Percentiles rank a stretch among this genome's conserved stretches.
These are phyloP conservation scores for Gymnoscelis rufifasciata DNA, from an alignment of 2,888 invertebrate species.

Conservation along the genomic window DNA sequence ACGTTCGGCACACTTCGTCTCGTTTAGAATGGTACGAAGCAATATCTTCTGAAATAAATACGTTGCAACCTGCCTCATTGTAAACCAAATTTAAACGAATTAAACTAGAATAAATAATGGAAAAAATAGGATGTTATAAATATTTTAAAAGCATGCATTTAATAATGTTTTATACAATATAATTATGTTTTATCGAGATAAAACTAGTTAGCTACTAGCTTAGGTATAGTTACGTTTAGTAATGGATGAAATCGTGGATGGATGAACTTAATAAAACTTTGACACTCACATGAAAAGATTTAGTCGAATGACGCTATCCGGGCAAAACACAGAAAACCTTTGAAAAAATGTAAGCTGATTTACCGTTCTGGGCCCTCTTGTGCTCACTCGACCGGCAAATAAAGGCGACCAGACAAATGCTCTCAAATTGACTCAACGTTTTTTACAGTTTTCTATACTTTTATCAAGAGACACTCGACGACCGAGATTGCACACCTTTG, in stretches of 20 bases:
- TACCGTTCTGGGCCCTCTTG: constrained; percentile 65
- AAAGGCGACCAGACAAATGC: constrained; percentile 77
- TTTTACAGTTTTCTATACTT: constrained; percentile 69
- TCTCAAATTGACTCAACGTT: constrained; percentile 75
- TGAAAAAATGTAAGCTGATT: constrained; percentile 77
- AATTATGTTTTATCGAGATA: too few species aligned
- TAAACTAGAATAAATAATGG: not conserved
- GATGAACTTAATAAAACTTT: too few species aligned
- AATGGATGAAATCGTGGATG: constrained; percentile 16
- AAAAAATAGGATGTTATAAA: not conserved
- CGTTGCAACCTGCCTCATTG: not conserved
- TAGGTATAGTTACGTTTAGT: constrained; percentile 15
- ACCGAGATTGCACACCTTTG: constrained; percentile 32
- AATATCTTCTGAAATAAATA: constrained; percentile 14
- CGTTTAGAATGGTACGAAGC: constrained; percentile 37
- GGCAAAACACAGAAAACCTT: constrained; percentile 73
- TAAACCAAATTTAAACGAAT: not conserved
- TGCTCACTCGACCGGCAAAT: constrained; percentile 71
- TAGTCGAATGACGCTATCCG: constrained; percentile 61
- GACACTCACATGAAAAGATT: constrained; percentile 60
- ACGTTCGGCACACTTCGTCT: constrained; percentile 45
- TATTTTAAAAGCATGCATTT: not conserved
- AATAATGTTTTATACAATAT: too few species aligned
- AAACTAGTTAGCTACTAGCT: too few species aligned
- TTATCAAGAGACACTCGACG: constrained; percentile 44